Evolutionary conservation across 2,888 invertebrate species (phyloP).

Genomic region (Acronicta alni): DNA sequence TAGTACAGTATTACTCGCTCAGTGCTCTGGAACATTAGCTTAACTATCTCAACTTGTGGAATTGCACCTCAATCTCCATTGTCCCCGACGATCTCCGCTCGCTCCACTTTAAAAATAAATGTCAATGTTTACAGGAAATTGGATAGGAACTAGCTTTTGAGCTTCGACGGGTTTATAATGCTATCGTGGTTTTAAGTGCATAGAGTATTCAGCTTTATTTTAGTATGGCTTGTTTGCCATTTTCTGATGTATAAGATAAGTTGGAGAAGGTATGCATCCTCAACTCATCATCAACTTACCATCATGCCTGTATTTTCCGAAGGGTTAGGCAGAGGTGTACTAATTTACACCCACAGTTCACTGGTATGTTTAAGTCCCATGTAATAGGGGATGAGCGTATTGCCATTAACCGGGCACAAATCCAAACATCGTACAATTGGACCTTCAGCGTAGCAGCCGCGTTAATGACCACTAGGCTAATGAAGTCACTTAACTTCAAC

Average conservation of each 20-base stretch:
- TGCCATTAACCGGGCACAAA: too few relatives aligned
- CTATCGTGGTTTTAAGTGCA: constrained; percentile 37
- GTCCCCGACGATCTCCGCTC: constrained; percentile 19
- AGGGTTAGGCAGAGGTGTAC: too few relatives aligned
- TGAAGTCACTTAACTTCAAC: too few relatives aligned
- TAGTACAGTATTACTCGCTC: neutral
- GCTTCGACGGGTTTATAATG: constrained; percentile 26
- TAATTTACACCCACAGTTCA: too few relatives aligned
- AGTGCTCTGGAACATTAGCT: constrained; percentile 31
- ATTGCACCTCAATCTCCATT: constrained; percentile 23
- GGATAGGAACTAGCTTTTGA: constrained; percentile 41
- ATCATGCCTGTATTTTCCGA: too few relatives aligned
- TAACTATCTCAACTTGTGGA: constrained; percentile 28
- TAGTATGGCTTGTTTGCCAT: constrained; percentile 5
- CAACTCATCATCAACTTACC: too few relatives aligned
- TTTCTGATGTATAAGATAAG: neutral
- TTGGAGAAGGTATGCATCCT: too few relatives aligned
- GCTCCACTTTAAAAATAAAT: constrained; percentile 45
- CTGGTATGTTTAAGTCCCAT: too few relatives aligned
- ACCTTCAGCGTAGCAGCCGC: too few relatives aligned
- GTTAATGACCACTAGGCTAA: too few relatives aligned
- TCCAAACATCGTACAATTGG: too few relatives aligned
- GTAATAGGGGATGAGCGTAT: too few relatives aligned
- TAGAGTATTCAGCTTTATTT: constrained; percentile 15
- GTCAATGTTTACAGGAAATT: constrained; percentile 44